Evolutionary conservation across 2,113 vertebrate genomes (phyloP).

Genomic region (Aramus guarauna): DNA sequence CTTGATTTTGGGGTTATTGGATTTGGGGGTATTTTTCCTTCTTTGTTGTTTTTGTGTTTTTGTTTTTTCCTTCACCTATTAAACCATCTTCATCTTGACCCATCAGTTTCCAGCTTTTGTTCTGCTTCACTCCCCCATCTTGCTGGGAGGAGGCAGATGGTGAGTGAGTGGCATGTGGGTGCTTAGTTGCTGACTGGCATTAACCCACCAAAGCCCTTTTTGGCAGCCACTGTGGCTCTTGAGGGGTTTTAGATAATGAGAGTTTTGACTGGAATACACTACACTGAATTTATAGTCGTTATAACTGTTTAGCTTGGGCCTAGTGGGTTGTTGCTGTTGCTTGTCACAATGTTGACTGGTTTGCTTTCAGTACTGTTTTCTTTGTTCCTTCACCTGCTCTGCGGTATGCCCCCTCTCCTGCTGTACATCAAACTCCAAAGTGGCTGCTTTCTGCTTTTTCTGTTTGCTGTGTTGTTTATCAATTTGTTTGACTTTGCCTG

Average conservation of each 20-base stretch:
- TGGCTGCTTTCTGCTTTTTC: not conserved
- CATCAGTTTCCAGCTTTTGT: too few relatives aligned
- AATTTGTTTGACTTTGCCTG: not conserved
- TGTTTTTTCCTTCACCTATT: not conserved
- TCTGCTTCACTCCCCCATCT: too few relatives aligned
- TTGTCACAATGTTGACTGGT: not conserved
- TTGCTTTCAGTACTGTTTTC: not conserved
- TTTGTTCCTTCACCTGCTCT: not conserved
- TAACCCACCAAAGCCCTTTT: not conserved
- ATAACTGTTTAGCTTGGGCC: not conserved
- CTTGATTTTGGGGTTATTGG: not conserved
- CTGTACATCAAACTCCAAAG: not conserved
- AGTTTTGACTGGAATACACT: not conserved
- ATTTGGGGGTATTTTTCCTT: too few relatives aligned
- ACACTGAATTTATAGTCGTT: not conserved
- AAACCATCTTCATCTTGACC: too few relatives aligned
- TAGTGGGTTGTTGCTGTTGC: too few relatives aligned
- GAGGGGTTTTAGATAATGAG: not conserved
- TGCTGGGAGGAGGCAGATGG: too few relatives aligned
- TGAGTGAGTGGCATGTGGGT: too few relatives aligned
- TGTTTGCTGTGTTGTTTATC: not conserved
- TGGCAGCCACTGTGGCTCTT: not conserved
- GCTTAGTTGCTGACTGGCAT: too few relatives aligned
- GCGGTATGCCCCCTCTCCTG: fast-evolving
- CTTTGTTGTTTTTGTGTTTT: too few relatives aligned